phyloP scores from a whole-genome alignment of 2,113 vertebrate species.

The Catharus bicknelli region DNA sequence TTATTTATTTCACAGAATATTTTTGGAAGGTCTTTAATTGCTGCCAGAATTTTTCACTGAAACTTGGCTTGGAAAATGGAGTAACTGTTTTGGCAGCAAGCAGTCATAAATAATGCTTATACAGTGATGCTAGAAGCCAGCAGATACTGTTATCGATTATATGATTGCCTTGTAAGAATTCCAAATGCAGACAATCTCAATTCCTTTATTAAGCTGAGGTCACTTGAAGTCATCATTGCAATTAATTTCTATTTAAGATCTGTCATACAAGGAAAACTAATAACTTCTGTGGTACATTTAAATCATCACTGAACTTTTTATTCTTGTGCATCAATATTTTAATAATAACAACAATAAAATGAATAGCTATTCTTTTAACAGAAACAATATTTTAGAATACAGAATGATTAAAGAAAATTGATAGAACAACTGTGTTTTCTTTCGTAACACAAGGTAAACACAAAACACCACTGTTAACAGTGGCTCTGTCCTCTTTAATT shows the following conservation, averaged over 20 bases:
- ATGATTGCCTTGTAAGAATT: neutral
- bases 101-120: slow-evolving; percentile 11
- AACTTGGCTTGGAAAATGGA: slow-evolving; percentile 11
- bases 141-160: neutral
- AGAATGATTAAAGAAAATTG: neutral
- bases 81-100: neutral
- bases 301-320: neutral
- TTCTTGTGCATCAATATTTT: neutral
- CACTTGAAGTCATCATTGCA: neutral
- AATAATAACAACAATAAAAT: neutral
- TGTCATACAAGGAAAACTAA: neutral
- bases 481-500: neutral
- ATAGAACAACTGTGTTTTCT: neutral
- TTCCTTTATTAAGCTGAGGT: neutral
- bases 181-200: neutral
- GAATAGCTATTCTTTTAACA: neutral
- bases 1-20: neutral
- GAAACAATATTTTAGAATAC: neutral
- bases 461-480: neutral
- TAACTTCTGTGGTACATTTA: neutral
- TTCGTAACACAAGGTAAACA: neutral
- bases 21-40: slow-evolving; percentile 3
- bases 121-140: neutral
- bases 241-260: slow-evolving; percentile 23
- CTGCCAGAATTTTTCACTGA: neutral